These are phyloP conservation scores for Odocoileus hemionus DNA, from an alignment of 2,113 vertebrate genomes.

Conservation along the genomic window DNA sequence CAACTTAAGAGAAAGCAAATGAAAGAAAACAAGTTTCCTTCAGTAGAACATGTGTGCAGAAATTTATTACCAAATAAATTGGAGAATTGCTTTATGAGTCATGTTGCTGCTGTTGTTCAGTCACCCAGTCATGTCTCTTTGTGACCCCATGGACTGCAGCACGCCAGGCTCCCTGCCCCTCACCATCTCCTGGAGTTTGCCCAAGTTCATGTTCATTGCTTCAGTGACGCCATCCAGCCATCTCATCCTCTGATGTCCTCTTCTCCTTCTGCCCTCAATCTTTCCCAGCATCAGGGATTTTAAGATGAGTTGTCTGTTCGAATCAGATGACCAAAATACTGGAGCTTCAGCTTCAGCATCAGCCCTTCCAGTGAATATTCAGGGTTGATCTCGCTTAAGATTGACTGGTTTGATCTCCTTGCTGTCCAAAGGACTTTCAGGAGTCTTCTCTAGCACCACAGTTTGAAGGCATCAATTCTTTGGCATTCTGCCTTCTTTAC, in stretches of 20 bases:
- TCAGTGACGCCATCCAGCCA: background rate
- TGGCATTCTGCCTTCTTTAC: background rate
- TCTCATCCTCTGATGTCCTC: background rate
- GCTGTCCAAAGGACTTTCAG: background rate
- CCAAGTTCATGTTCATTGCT: background rate
- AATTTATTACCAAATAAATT: background rate
- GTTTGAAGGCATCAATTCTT: background rate
- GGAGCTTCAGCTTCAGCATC: background rate
- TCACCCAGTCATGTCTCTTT: background rate
- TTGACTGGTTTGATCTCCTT: background rate
- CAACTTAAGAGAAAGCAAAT: constrained; percentile 25
- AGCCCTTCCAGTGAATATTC: background rate
- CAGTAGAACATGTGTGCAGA: background rate
- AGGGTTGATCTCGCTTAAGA: background rate
- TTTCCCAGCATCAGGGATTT: background rate
- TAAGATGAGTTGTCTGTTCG: background rate
- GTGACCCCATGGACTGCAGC: background rate
- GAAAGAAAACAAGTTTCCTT: constrained; percentile 25
- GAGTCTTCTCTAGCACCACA: background rate
- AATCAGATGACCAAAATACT: background rate
- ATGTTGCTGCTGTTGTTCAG: background rate
- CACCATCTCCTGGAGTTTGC: background rate
- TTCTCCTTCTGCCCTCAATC: background rate
- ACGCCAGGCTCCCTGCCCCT: background rate
- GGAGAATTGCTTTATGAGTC: background rate